A percentile compares a stretch with the other conserved stretches of the same genome.
These are phyloP conservation scores for Pentalonia nigronervosa DNA, from an alignment of 1,140 invertebrate genomes.

Conservation along the genomic window DNA sequence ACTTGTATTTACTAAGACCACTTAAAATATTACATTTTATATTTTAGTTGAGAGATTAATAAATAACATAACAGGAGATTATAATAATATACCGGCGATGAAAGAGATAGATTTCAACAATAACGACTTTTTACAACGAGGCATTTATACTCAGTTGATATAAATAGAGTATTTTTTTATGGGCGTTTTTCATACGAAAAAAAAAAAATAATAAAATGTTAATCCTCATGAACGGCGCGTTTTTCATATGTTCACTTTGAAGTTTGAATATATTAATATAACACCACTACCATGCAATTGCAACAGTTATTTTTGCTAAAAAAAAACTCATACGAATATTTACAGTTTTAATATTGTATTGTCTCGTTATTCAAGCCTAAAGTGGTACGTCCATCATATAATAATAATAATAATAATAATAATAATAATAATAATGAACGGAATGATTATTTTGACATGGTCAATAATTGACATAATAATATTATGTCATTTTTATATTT, in stretches of 20 bases:
- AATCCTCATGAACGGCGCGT: not conserved
- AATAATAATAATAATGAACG: not conserved
- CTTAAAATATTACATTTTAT: not conserved
- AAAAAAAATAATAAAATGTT: conserved; percentile 10
- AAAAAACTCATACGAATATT: not conserved
- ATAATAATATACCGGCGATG: not conserved
- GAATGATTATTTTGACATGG: too few relatives aligned
- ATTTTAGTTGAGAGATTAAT: not conserved
- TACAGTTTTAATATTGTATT: not conserved
- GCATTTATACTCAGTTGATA: not conserved
- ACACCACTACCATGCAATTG: not conserved
- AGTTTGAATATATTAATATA: not conserved
- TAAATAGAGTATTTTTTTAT: not conserved
- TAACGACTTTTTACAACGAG: not conserved
- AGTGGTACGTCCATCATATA: too few relatives aligned
- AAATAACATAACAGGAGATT: not conserved
- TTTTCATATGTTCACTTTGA: not conserved
- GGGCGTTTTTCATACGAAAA: not conserved
- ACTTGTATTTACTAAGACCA: not conserved
- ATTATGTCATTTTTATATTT: too few relatives aligned
- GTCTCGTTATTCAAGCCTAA: not conserved
- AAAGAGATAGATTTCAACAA: not conserved
- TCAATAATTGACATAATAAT: too few relatives aligned
- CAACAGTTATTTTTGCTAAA: not conserved
- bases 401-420: not conserved